These are phyloP conservation scores for Coregonus clupeaformis DNA, from an alignment of 2,113 vertebrate genomes.

Conservation along the genomic window DNA sequence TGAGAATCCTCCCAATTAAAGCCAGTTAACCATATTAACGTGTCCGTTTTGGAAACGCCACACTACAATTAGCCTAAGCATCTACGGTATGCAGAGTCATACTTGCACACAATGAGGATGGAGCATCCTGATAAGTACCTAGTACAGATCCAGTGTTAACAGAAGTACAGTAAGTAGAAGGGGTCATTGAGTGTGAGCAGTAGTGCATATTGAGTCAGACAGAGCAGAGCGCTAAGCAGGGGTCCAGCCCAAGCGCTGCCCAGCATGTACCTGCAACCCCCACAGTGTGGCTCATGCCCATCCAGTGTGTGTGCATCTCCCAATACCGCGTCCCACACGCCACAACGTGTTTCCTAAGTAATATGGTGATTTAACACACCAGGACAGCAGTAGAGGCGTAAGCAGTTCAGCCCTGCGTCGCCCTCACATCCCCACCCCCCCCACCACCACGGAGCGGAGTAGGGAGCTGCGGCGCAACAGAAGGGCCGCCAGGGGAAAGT, in stretches of 20 bases:
- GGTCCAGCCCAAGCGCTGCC: slow-evolving; percentile 61
- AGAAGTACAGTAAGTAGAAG: slow-evolving; percentile 30
- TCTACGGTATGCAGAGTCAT: too few relatives aligned
- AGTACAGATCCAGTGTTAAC: not conserved
- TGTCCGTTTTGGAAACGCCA: too few relatives aligned
- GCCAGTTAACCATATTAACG: too few relatives aligned
- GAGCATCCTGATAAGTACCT: too few relatives aligned
- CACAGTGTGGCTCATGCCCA: too few relatives aligned
- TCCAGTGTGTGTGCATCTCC: slow-evolving; percentile 21
- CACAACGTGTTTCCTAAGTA: slow-evolving; percentile 54
- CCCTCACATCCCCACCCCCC: slow-evolving; percentile 2
- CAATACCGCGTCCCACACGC: slow-evolving; percentile 11
- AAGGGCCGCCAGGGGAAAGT: slow-evolving; percentile 23
- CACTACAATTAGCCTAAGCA: too few relatives aligned
- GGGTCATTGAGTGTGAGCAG: slow-evolving; percentile 54
- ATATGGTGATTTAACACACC: slow-evolving; percentile 67
- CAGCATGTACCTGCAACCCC: too few relatives aligned
- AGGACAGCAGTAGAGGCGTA: slow-evolving; percentile 53
- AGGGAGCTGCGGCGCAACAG: slow-evolving; percentile 16
- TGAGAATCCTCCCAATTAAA: not conserved
- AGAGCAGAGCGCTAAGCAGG: slow-evolving; percentile 56
- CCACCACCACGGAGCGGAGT: slow-evolving; percentile 35
- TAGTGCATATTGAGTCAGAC: slow-evolving; percentile 63
- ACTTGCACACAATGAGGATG: too few relatives aligned
- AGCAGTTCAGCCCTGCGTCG: slow-evolving; percentile 31